Evolutionary conservation across 2,888 invertebrate species (phyloP), one percentile per base, ranked within the genome.

Genomic region (Cephus runcator): DNA sequence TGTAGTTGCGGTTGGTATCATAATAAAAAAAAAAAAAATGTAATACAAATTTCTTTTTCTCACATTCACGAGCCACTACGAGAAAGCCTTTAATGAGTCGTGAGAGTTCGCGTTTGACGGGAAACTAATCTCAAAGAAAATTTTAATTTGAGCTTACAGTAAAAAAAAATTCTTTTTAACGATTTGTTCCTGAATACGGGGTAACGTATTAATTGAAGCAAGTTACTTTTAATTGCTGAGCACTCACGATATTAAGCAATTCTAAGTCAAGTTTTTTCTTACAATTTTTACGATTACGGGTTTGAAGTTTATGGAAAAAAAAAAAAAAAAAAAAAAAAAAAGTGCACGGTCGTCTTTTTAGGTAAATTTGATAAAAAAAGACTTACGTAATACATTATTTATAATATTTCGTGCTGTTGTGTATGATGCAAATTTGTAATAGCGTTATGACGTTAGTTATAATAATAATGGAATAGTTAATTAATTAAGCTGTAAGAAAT

Each of bases 191-290:
- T 9, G 56, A 23, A 6, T 56, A 56, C 56, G 23, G 2, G 56
- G 2, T n/a, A 56, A 78, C 81, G 79, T 81, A 83, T 85, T 85
- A 83, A 86, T 79, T 85, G 83, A 82, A 80, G 75, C 85, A 79
- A 81, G 79, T 75, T 73, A 78, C 80, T 84, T 86, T 85, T 86
- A 86, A 86, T 86, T 86, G 80, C 80, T 77, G 78, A 77, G 81
- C 23, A 56, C 56, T 23, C 2, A 9, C 2, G 56, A 9, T 6
- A 56, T 56, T 23, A 23, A 56, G 23, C 9, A 56, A 23, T 56
- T 56, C 23, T 56, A 56, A 56, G 23, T 23, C 2, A 9, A 56
- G 23, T 9, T 23, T 56, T 40, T 56, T 56, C 9, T 9, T 23
- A 56, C 4, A 3, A 23, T 56, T 56, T 23, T 56, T 15, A 56